Conservation (phyloP, 2,797 vertebrate species). For the Ara ararauna region DNA sequence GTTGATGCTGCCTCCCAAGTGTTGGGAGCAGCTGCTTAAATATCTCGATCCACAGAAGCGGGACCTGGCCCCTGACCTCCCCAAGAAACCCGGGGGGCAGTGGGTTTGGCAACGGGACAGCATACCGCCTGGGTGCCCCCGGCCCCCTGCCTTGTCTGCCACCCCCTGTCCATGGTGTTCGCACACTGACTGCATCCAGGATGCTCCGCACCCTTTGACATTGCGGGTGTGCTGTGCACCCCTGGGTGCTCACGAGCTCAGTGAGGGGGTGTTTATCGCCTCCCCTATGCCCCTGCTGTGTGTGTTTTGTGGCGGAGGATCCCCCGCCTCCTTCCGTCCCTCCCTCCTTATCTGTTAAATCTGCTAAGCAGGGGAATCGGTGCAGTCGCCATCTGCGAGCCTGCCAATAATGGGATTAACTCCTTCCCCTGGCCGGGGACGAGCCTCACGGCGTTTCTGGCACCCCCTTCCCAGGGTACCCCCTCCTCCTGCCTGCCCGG, state of each 20-base stretch:
- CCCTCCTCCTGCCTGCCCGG: background rate
- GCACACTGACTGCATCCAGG: background rate
- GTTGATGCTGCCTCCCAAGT: conserved; percentile 10
- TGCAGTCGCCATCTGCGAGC: conserved; percentile 59
- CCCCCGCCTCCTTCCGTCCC: background rate
- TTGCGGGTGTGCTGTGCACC: rapidly evolving
- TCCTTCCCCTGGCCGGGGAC: conserved; percentile 13
- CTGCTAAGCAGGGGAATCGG: conserved; percentile 40
- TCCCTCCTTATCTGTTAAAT: conserved; percentile 39
- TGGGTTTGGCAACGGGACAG: background rate
- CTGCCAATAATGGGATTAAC: conserved; percentile 66
- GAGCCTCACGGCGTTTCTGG: background rate
- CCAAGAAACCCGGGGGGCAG: background rate
- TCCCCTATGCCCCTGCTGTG: background rate
- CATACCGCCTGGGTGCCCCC: background rate
- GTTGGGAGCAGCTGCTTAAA: conserved; percentile 65
- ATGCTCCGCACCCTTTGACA: background rate
- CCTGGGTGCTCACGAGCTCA: background rate
- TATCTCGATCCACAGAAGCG: conserved; percentile 8
- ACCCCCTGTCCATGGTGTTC: background rate
- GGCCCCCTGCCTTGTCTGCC: background rate
- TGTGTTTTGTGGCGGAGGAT: background rate
- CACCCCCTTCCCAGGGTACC: background rate
- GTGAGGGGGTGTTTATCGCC: background rate
- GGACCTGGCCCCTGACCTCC: conserved; percentile 44